These are phyloP conservation scores for Drosophila melanocephala DNA, from an alignment of 2,888 invertebrate species.

Conservation along the genomic window DNA sequence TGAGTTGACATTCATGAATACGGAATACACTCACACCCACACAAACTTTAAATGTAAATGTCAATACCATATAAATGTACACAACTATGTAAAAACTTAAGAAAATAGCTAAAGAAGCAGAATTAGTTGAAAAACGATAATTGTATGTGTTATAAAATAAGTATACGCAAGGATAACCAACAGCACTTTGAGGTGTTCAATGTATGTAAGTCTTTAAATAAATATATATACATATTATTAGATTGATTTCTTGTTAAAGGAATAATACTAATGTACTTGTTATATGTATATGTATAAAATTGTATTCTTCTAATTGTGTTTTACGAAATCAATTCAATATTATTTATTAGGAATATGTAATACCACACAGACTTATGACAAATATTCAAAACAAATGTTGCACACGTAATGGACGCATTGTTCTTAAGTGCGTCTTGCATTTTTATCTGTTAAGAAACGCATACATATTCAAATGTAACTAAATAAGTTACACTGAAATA, in stretches of 20 bases:
- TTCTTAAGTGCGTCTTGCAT: constrained; percentile 33
- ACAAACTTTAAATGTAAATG: constrained; percentile 44
- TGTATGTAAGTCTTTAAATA: constrained; percentile 23
- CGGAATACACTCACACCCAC: constrained; percentile 7
- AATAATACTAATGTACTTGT: constrained; percentile 35
- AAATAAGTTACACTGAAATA: constrained; percentile 27
- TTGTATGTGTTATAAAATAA: constrained; percentile 39
- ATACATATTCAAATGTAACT: constrained; percentile 38
- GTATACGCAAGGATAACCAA: constrained; percentile 50
- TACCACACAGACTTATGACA: constrained; percentile 44
- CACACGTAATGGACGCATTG: constrained; percentile 31
- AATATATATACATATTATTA: constrained; percentile 33
- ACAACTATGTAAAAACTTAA: constrained; percentile 10
- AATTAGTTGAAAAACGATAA: constrained; percentile 15
- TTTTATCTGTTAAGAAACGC: constrained; percentile 48
- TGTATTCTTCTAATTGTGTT: constrained; percentile 37
- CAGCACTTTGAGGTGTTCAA: constrained; percentile 53
- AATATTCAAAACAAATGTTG: constrained; percentile 46
- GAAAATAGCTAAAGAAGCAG: neutral
- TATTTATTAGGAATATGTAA: constrained; percentile 38
- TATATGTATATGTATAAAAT: constrained; percentile 34
- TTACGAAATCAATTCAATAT: constrained; percentile 34
- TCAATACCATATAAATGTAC: constrained; percentile 16
- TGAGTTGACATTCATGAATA: constrained; percentile 12
- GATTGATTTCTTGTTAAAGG: constrained; percentile 29